A percentile compares a stretch with the other conserved stretches of the same genome.
phyloP scores from a whole-genome alignment of 2,888 invertebrate genomes.

The Drosophila rellima region DNA sequence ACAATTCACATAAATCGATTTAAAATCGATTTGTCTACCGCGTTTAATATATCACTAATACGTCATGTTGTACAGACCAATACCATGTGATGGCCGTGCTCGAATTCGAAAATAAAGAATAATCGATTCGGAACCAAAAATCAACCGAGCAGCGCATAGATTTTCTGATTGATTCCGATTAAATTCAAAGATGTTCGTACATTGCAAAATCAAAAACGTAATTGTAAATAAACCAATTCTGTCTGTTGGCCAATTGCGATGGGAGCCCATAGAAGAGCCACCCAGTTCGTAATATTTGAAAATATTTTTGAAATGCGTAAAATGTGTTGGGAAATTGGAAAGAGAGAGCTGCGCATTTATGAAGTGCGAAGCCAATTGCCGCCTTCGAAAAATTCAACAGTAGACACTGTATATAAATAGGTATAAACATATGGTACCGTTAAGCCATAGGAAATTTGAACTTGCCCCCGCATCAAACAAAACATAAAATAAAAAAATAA shows the following conservation, averaged over 20 bases:
- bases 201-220: constrained; percentile 34
- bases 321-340: constrained; percentile 38
- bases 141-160: constrained; percentile 40
- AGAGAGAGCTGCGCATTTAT: constrained; percentile 53
- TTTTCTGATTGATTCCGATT: constrained; percentile 55
- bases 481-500: constrained; percentile 22
- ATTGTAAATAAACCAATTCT: constrained; percentile 45
- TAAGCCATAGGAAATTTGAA: constrained; percentile 55
- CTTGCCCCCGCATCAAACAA: constrained; percentile 33
- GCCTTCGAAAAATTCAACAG: constrained; percentile 52
- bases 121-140: constrained; percentile 39
- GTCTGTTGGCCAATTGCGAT: constrained; percentile 19
- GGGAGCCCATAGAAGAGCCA: constrained; percentile 3
- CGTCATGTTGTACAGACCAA: constrained; percentile 55
- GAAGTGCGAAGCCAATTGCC: constrained; percentile 77
- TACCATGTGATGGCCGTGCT: constrained; percentile 57
- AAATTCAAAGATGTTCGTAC: constrained; percentile 19
- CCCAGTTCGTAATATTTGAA: constrained; percentile 22
- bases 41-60: constrained; percentile 59
- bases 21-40: constrained; percentile 66
- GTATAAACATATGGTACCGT: constrained; percentile 46
- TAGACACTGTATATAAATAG: constrained; percentile 55
- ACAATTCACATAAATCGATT: constrained; percentile 58
- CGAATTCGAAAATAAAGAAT: constrained; percentile 22
- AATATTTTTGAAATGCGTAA: constrained; percentile 52